phyloP scores from a whole-genome alignment of 2,113 vertebrate genomes.

The Apeltes quadracus region DNA sequence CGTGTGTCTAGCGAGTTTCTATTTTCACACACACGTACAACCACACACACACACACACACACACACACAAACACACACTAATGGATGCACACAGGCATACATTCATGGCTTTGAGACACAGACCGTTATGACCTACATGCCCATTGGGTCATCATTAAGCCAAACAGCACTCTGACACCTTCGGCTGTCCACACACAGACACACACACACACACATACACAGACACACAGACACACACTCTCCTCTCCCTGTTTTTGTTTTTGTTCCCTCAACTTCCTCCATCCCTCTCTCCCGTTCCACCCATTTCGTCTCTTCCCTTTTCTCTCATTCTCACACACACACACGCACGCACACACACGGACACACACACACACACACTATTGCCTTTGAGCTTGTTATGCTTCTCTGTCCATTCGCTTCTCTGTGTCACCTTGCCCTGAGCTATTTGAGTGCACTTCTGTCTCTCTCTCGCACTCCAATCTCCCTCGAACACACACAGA shows the following conservation, averaged over 20 bases:
- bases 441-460: conserved; percentile 72
- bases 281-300: conserved; percentile 42
- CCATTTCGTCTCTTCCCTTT: conserved; percentile 49
- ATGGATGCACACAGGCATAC: conserved; percentile 52
- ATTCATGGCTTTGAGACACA: conserved; percentile 61
- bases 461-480: conserved; percentile 56
- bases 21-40: conserved; percentile 21
- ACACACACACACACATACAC: conserved; percentile 20
- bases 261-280: conserved; percentile 62
- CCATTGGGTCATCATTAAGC: conserved; percentile 72
- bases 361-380: conserved; percentile 17
- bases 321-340: conserved; percentile 29
- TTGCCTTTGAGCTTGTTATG: conserved; percentile 59
- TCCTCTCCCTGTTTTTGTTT: conserved; percentile 52
- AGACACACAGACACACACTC: conserved; percentile 31
- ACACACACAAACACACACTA: conserved; percentile 33
- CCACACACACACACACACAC: conserved; percentile 21
- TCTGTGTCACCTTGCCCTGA: conserved; percentile 77
- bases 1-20: conserved; percentile 30
- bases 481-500: conserved; percentile 15
- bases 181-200: conserved; percentile 39
- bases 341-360: conserved; percentile 27
- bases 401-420: conserved; percentile 66
- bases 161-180: conserved; percentile 65
- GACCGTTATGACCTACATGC: conserved; percentile 72